These are phyloP conservation scores for Opisthocomus hoazin DNA, from an alignment of 2,113 vertebrate genomes.

Conservation along the genomic window DNA sequence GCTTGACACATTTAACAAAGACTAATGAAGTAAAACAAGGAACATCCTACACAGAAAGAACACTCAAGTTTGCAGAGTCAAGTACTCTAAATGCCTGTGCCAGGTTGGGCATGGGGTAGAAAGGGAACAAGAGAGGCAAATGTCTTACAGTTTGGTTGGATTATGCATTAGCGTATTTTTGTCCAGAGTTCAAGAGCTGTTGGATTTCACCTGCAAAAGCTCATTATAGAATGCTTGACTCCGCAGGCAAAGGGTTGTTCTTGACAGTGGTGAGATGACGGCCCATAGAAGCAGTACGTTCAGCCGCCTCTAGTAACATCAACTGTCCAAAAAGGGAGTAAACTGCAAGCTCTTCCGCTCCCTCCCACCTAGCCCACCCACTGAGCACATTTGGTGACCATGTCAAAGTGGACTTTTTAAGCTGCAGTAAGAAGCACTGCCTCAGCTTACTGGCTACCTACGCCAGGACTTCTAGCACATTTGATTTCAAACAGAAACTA, in stretches of 20 bases:
- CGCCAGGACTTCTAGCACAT: background rate
- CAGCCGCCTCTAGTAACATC: background rate
- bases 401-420: background rate
- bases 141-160: background rate
- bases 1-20: background rate
- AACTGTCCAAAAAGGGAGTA: background rate
- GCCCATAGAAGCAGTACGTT: background rate
- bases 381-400: background rate
- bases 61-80: background rate
- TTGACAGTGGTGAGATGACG: background rate
- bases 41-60: background rate
- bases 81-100: background rate
- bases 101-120: background rate
- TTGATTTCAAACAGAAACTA: background rate
- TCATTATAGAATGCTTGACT: background rate
- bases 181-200: background rate
- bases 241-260: background rate
- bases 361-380: background rate
- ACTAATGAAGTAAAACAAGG: constrained; percentile 1
- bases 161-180: background rate
- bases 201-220: background rate
- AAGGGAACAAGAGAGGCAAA: background rate
- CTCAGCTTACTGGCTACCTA: background rate
- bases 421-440: background rate
- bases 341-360: background rate